Conservation (phyloP, 2,888 invertebrate species). For the Monochamus alternatus region DNA sequence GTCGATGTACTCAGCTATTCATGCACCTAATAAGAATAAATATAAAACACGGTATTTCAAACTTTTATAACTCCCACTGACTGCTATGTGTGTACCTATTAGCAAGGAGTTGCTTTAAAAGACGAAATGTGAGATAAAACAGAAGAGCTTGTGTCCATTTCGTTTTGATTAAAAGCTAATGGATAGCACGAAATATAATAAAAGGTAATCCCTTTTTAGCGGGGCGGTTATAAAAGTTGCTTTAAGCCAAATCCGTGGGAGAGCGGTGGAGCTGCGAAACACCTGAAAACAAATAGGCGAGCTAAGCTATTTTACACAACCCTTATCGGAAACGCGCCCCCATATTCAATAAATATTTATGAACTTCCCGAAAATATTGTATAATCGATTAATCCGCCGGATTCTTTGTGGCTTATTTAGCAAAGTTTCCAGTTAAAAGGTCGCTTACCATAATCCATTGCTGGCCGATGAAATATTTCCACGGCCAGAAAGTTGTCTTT, state of each 20-base stretch:
- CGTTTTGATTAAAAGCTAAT: neutral
- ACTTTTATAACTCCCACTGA: too few relatives aligned
- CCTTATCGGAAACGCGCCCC: constrained; percentile 25
- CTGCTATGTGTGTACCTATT: too few relatives aligned
- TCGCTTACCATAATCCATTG: constrained; percentile 31
- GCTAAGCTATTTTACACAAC: constrained; percentile 27
- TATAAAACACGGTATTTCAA: too few relatives aligned
- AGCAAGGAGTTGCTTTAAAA: too few relatives aligned
- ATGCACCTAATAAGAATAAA: too few relatives aligned
- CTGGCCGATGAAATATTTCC: constrained; percentile 12
- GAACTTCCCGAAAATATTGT: constrained; percentile 32
- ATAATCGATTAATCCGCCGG: constrained; percentile 34
- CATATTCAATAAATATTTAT: constrained; percentile 40
- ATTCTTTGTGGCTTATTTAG: constrained; percentile 38
- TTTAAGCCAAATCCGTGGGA: neutral
- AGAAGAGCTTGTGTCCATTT: too few relatives aligned
- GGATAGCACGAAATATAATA: constrained; percentile 3
- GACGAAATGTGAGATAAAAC: too few relatives aligned
- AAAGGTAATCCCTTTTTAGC: constrained; percentile 10
- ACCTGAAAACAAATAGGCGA: neutral
- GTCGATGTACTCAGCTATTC: too few relatives aligned
- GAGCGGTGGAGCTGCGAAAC: neutral
- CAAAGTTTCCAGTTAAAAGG: constrained; percentile 39
- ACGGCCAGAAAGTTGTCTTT: constrained; percentile 35
- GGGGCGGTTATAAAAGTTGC: neutral